Evolutionary conservation across 2,797 vertebrate species (phyloP).

Genomic region (Crocodylus rhombifer): DNA sequence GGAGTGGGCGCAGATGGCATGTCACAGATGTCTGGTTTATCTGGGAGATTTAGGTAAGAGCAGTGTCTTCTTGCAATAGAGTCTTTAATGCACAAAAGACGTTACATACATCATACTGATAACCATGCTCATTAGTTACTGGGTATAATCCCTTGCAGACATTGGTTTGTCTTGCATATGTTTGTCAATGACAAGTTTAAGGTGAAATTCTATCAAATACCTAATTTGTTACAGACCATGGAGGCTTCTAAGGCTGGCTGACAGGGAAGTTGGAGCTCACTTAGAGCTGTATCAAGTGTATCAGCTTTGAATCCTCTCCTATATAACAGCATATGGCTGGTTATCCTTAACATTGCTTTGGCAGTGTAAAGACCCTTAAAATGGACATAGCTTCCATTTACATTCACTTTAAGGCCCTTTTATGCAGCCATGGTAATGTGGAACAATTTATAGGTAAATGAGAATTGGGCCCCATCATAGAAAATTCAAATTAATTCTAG

Average conservation of each 20-base stretch:
- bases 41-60: conserved; percentile 95
- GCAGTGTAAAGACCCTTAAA: background rate
- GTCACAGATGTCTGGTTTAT: conserved; percentile 96
- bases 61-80: background rate
- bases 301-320: background rate
- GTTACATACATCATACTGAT: accelerated
- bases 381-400: background rate
- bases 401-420: background rate
- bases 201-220: background rate
- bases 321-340: background rate
- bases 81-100: accelerated
- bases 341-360: accelerated
- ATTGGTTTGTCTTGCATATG: background rate
- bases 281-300: background rate
- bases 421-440: accelerated
- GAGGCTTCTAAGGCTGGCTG: background rate
- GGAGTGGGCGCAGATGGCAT: conserved; percentile 99
- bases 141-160: background rate
- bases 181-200: background rate
- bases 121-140: background rate
- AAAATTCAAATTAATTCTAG: background rate
- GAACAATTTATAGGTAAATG: background rate
- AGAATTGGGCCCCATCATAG: background rate
- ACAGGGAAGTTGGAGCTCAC: background rate
- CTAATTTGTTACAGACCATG: background rate